Percentiles rank a stretch among this genome's conserved stretches.
Evolutionary conservation across 2,113 vertebrate species (phyloP).

Genomic region (Chunga burmeisteri): DNA sequence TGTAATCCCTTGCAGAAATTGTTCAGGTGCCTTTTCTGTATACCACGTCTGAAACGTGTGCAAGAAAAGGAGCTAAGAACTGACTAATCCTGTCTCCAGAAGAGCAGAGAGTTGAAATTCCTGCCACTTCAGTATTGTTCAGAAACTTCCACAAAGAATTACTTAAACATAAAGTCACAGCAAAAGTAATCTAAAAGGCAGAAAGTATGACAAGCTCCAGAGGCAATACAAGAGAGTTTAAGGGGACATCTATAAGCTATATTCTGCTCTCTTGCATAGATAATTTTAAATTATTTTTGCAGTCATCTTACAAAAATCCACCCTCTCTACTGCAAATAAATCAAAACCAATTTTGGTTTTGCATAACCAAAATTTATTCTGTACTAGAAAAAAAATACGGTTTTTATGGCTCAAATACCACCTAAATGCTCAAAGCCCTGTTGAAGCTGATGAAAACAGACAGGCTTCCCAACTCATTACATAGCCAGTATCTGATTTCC

Average conservation of each 20-base stretch:
- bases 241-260: background rate
- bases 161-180: background rate
- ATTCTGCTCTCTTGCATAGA: background rate
- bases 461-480: background rate
- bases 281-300: background rate
- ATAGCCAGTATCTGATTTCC: background rate
- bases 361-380: background rate
- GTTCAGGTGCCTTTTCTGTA: background rate
- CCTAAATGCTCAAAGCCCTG: background rate
- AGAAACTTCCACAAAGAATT: background rate
- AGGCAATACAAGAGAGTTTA: background rate
- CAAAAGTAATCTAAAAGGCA: background rate
- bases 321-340: background rate
- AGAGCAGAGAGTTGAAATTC: background rate
- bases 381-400: background rate
- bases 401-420: background rate
- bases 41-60: fast-evolving
- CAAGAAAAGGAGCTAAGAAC: background rate
- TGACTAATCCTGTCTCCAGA: background rate
- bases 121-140: background rate
- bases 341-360: background rate
- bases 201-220: background rate
- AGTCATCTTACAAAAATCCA: background rate
- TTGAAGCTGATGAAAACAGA: background rate
- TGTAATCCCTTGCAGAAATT: background rate